Evolutionary conservation across 1,140 invertebrate genomes (phyloP), one percentile per base, ranked within the genome.

Genomic region (Macrostomum lignano): DNA sequence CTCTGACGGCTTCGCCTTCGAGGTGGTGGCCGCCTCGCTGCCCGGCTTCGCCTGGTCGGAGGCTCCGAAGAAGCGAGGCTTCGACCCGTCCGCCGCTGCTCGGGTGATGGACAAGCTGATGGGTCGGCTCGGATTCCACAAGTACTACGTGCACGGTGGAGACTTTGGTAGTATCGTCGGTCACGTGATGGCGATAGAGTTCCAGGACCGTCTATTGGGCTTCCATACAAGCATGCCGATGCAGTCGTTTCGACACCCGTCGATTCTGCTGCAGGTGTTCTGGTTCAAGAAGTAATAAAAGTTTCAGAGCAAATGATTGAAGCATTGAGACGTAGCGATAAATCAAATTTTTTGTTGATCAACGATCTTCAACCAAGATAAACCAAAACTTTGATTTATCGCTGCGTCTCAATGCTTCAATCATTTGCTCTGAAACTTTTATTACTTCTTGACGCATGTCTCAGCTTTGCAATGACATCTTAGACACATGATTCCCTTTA

Each of bases 21-120:
- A 79, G 52, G 55, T 79, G 1, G 65, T 82, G 13, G 65, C 65
- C 3, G 73, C 74, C 2, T 74, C 72, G 24, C 54, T 78, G 31
- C 75, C 75, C 3, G 77, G 77, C 6, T 82, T 71, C 56, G 75
- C 72, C 22, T 81, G 70, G 50, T 81, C 75, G 2, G 65, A 73
- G 44, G 67, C 66, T 38, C 62, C 61, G 0, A 55, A 71, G 23
- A 46, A 50, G 34, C 39, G 37, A 40, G 54, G 55, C 0, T 44
- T 62, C 14, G 38, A 66, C 15, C 44, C 61, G 1, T 42, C 63
- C 7, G 57, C 75, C 51, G 64, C 71, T 1, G 67, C 66, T 0
- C 60, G 73, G 1, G 56, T 84, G 11, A 67, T 84, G 43, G 66
- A 69, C 21, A 76, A 73, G 47, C 55, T 86, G 9, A 84, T 86